phyloP scores from a whole-genome alignment of 2,113 vertebrate species.

The Rhinichthys klamathensis region DNA sequence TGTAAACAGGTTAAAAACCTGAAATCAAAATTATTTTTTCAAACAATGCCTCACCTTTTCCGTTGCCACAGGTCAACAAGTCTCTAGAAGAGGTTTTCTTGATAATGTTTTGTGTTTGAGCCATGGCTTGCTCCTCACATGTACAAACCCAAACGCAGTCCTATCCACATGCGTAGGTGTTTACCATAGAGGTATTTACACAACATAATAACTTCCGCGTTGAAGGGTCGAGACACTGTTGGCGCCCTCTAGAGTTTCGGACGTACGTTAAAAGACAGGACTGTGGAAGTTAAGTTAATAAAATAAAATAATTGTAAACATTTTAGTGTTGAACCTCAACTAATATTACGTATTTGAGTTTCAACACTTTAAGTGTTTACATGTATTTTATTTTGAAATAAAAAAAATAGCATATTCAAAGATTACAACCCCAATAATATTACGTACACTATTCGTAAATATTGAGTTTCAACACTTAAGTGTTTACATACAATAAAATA shows the following conservation, averaged over 20 bases:
- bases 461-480: no score
- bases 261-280: neutral
- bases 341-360: no score
- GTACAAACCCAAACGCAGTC: neutral
- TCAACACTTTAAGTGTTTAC: no score
- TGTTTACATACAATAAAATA: neutral
- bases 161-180: constrained; percentile 44
- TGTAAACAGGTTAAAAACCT: neutral
- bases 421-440: no score
- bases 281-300: neutral
- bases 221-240: accelerated
- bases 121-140: constrained; percentile 55
- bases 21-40: no score
- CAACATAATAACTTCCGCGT: constrained; percentile 37
- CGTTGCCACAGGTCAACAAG: constrained; percentile 72
- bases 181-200: neutral
- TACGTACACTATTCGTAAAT: no score
- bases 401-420: no score
- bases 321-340: neutral
- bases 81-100: constrained; percentile 65
- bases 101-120: constrained; percentile 40
- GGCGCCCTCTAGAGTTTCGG: constrained; percentile 60
- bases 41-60: constrained; percentile 63
- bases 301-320: neutral
- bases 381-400: no score